phyloP scores from a whole-genome alignment of 2,797 vertebrate species.

The Phylloscopus collybita region DNA sequence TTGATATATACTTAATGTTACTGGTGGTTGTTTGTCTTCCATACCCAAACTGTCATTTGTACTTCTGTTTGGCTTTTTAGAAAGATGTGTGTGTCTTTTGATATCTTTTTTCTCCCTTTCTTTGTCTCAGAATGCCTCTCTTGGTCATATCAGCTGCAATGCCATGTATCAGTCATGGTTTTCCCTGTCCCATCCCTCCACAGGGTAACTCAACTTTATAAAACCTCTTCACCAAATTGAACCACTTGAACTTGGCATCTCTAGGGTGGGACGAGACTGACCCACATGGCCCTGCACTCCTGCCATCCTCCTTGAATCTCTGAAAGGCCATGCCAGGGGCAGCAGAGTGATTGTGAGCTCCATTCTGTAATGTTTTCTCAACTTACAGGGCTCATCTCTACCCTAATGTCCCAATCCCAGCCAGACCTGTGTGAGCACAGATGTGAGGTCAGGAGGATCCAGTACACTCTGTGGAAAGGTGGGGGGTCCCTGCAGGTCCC shows the following conservation, averaged over 20 bases:
- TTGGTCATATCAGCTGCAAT: not conserved
- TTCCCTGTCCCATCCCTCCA: not conserved
- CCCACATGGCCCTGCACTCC: not conserved
- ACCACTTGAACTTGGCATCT: fast-evolving
- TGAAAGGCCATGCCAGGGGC: not conserved
- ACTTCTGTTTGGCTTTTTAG: not conserved
- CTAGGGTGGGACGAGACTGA: not conserved
- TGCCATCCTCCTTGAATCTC: not conserved
- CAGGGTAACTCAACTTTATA: not conserved
- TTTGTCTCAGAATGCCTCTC: not conserved
- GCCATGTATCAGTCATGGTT: not conserved
- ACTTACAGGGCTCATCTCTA: not conserved
- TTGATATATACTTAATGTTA: not conserved
- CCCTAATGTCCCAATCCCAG: fast-evolving
- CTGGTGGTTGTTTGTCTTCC: not conserved
- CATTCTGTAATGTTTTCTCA: not conserved
- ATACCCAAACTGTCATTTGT: not conserved
- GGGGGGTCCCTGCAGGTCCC: not conserved
- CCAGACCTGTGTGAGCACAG: not conserved
- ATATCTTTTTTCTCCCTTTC: not conserved
- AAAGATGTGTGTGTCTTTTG: not conserved
- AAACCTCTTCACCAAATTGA: not conserved
- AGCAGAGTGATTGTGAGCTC: not conserved
- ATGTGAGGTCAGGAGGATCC: not conserved
- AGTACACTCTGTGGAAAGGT: not conserved